Conservation (phyloP, 1,140 invertebrate genomes). For the Chlorops oryzae region DNA sequence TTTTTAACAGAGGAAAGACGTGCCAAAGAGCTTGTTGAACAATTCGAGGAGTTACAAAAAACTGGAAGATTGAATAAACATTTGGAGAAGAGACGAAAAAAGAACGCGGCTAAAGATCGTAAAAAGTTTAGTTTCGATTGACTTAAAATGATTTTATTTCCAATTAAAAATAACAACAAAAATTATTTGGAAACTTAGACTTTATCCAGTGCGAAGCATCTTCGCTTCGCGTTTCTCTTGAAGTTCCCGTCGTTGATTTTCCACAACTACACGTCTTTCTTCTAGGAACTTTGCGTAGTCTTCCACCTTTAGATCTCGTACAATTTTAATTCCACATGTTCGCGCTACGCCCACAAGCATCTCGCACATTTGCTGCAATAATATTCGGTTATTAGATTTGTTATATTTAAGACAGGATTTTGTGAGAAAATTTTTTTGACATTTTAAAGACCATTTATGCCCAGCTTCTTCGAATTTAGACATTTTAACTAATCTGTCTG, state of each 20-base stretch:
- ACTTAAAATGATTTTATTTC: slow-evolving; percentile 30
- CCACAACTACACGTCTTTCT: slow-evolving; percentile 66
- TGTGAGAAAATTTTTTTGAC: slow-evolving; percentile 22
- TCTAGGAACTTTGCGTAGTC: slow-evolving; percentile 82
- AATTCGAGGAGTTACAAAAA: slow-evolving; percentile 67
- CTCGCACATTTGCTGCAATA: slow-evolving; percentile 72
- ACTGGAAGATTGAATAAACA: slow-evolving; percentile 68
- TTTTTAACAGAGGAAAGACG: slow-evolving; percentile 61
- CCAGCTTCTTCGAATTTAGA: no score
- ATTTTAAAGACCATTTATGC: slow-evolving; percentile 3
- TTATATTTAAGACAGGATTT: no score
- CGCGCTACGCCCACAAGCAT: slow-evolving; percentile 70
- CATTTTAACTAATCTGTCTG: no score
- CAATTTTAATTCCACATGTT: slow-evolving; percentile 81
- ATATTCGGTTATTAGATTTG: slow-evolving; percentile 1
- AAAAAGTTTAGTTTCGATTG: slow-evolving; percentile 47
- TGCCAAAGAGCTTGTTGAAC: slow-evolving; percentile 59
- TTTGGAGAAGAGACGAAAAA: slow-evolving; percentile 65
- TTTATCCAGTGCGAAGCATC: slow-evolving; percentile 72
- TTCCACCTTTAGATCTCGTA: slow-evolving; percentile 68
- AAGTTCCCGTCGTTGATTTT: slow-evolving; percentile 69
- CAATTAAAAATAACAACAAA: slow-evolving; percentile 25
- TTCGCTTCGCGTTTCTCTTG: slow-evolving; percentile 87
- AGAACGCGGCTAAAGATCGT: slow-evolving; percentile 54
- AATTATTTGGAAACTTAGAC: slow-evolving; percentile 3